Conservation (phyloP, 2,113 vertebrate genomes). For the Hepsetus odoe region DNA sequence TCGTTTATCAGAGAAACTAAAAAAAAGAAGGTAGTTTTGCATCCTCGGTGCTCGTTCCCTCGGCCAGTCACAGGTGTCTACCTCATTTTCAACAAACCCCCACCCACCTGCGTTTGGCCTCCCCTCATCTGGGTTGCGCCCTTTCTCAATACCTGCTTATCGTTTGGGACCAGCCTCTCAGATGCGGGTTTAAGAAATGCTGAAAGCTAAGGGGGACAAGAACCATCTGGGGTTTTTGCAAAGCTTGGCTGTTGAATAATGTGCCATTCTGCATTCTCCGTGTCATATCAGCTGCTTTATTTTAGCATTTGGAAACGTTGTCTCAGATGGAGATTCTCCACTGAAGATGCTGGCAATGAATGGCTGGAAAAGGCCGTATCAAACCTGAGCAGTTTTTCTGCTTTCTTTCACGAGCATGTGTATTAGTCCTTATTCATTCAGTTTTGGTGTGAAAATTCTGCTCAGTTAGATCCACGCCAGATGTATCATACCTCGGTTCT, state of each 20-base stretch:
- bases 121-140: neutral
- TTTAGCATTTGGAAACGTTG: neutral
- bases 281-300: neutral
- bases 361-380: neutral
- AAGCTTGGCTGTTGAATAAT: neutral
- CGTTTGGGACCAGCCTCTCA: neutral
- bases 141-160: neutral
- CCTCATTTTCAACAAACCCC: slow-evolving; percentile 81
- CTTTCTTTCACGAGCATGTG: no score
- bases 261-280: no score
- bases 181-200: no score
- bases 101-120: slow-evolving; percentile 54
- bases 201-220: no score
- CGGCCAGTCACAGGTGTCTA: slow-evolving; percentile 82
- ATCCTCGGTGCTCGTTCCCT: slow-evolving; percentile 66
- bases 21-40: slow-evolving; percentile 46
- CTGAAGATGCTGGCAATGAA: neutral
- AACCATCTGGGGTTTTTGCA: no score
- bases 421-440: no score
- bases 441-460: no score
- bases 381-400: neutral
- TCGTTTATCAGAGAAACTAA: neutral
- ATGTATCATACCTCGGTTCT: no score
- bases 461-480: no score
- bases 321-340: neutral